Conservation (phyloP, 2,888 invertebrate species). For the Xestia ashworthii region DNA sequence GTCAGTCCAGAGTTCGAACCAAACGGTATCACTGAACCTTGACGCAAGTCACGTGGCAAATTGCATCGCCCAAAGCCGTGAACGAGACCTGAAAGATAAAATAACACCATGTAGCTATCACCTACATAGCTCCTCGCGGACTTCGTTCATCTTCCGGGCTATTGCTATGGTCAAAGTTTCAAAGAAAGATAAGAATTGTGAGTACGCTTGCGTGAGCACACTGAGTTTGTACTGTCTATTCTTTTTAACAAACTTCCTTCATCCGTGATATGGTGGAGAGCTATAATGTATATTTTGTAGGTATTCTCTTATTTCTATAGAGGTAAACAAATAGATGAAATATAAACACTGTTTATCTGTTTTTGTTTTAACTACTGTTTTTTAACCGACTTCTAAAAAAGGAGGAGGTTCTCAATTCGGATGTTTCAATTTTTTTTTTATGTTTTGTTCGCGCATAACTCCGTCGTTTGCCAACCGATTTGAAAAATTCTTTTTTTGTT, state of each 20-base stretch:
- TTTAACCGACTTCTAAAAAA: too few species aligned
- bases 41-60: neutral
- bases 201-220: conserved; percentile 29
- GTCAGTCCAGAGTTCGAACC: neutral
- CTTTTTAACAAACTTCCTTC: conserved; percentile 35
- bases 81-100: conserved; percentile 1
- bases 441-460: too few species aligned
- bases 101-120: neutral
- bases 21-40: neutral
- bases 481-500: too few species aligned
- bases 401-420: too few species aligned
- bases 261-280: neutral
- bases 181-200: conserved; percentile 47
- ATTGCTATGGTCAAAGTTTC: conserved; percentile 47
- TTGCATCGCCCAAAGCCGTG: neutral
- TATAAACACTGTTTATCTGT: neutral
- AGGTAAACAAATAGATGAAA: neutral
- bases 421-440: too few species aligned
- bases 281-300: neutral
- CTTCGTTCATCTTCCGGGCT: conserved; percentile 4
- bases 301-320: neutral
- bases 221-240: conserved; percentile 31
- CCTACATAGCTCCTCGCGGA: neutral
- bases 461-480: too few species aligned
- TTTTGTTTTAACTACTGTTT: too few species aligned